A percentile compares a stretch with the other conserved stretches of the same genome.
Conservation (phyloP, 2,113 vertebrate genomes). For the Ondatra zibethicus region DNA sequence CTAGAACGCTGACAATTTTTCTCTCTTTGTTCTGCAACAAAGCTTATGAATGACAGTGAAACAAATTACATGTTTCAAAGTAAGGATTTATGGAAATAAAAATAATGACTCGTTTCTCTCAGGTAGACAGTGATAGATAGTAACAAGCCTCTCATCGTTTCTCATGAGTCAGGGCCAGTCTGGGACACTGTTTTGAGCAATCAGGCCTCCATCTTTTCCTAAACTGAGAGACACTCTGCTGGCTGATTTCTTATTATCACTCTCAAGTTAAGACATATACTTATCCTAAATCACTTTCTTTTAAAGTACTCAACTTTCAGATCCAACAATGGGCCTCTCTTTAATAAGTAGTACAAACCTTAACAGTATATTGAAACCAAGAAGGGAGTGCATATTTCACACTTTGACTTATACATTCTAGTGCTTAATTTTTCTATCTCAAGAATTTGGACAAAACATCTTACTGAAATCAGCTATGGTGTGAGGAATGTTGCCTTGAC, state of each 20-base stretch:
- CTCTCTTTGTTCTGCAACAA: constrained; percentile 30
- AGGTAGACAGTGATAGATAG: constrained; percentile 39
- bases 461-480: not conserved
- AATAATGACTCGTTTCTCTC: constrained; percentile 55
- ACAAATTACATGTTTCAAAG: constrained; percentile 40
- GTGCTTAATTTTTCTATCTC: constrained; percentile 22
- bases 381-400: not conserved
- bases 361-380: not conserved
- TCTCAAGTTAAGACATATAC: not conserved
- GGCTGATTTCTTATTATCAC: not conserved
- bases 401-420: not conserved
- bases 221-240: not conserved
- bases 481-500: not conserved
- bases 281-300: not conserved
- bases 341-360: not conserved
- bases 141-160: constrained; percentile 28
- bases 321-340: not conserved
- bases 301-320: not conserved
- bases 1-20: constrained; percentile 27
- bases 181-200: not conserved
- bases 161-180: not conserved
- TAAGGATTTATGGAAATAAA: constrained; percentile 55
- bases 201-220: not conserved
- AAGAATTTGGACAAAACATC: constrained; percentile 42
- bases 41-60: constrained; percentile 50